These are phyloP conservation scores for Celastrina argiolus DNA, from an alignment of 2,888 invertebrate genomes.

Conservation along the genomic window DNA sequence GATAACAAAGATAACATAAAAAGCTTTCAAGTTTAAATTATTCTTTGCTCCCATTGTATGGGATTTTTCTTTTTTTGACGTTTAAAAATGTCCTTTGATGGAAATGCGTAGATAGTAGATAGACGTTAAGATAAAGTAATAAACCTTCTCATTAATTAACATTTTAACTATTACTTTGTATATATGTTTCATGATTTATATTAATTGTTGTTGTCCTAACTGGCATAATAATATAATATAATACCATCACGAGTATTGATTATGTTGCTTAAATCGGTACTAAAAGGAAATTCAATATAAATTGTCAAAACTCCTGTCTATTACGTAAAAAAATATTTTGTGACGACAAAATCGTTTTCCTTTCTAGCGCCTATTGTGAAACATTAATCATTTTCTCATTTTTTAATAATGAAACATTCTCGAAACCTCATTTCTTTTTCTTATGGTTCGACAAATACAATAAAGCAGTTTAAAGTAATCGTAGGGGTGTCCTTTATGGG, in stretches of 20 bases:
- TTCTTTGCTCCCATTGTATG: conserved; percentile 28
- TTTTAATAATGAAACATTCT: conserved; percentile 12
- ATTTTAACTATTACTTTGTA: too few species aligned
- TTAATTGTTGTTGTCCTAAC: too few species aligned
- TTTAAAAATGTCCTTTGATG: conserved; percentile 6
- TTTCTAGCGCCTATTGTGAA: conserved; percentile 13
- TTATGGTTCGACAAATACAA: conserved; percentile 45
- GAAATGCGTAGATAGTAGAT: conserved; percentile 5
- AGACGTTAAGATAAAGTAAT: neutral
- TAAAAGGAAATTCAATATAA: neutral
- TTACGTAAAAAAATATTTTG: neutral
- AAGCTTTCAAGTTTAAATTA: conserved; percentile 35
- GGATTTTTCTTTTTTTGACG: conserved; percentile 24
- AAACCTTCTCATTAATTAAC: neutral
- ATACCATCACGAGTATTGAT: neutral
- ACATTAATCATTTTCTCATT: conserved; percentile 19
- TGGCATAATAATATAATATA: too few species aligned
- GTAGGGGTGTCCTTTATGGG: conserved; percentile 54
- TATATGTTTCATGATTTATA: too few species aligned
- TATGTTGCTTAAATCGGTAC: neutral
- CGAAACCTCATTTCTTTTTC: conserved; percentile 25
- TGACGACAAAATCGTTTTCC: conserved; percentile 11
- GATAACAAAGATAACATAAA: conserved; percentile 40
- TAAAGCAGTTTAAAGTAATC: conserved; percentile 61
- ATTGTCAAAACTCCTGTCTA: neutral